Percentiles rank a stretch among this genome's conserved stretches.
Evolutionary conservation across 2,888 invertebrate species (phyloP).

Genomic region (Acleris emargana): DNA sequence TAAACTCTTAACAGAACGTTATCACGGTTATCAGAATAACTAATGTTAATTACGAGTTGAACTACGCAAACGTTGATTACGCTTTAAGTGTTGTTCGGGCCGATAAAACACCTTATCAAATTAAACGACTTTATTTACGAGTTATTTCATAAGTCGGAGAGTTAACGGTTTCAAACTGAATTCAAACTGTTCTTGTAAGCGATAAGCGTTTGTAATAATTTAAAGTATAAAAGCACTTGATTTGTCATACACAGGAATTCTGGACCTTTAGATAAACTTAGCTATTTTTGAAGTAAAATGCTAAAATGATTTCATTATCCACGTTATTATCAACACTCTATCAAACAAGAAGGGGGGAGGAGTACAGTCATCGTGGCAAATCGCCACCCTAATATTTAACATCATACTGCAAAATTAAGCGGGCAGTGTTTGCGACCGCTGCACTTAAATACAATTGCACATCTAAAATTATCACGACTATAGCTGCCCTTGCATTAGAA

Average conservation of each 20-base stretch:
- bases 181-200: not conserved
- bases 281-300: conserved; percentile 1
- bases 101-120: conserved; percentile 30
- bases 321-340: conserved; percentile 61
- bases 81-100: conserved; percentile 14
- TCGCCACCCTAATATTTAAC: conserved; percentile 70
- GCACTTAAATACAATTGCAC: conserved; percentile 56
- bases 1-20: no score
- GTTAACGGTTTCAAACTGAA: not conserved
- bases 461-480: conserved; percentile 55
- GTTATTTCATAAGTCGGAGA: not conserved
- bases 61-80: conserved; percentile 23
- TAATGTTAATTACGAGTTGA: conserved; percentile 15
- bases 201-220: not conserved
- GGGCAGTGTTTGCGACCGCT: conserved; percentile 48
- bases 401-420: conserved; percentile 70
- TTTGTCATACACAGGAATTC: not conserved
- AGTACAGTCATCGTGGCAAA: conserved; percentile 59
- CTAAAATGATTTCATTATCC: conserved; percentile 56
- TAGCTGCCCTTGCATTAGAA: conserved; percentile 51
- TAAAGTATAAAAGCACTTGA: not conserved
- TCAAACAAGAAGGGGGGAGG: conserved; percentile 52
- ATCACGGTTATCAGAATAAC: not conserved
- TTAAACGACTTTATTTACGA: conserved; percentile 15
- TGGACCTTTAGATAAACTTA: no score